Evolutionary conservation across 1,140 invertebrate genomes (phyloP), one percentile per base, ranked within the genome.

Genomic region (Thaumetopoea pityocampa): DNA sequence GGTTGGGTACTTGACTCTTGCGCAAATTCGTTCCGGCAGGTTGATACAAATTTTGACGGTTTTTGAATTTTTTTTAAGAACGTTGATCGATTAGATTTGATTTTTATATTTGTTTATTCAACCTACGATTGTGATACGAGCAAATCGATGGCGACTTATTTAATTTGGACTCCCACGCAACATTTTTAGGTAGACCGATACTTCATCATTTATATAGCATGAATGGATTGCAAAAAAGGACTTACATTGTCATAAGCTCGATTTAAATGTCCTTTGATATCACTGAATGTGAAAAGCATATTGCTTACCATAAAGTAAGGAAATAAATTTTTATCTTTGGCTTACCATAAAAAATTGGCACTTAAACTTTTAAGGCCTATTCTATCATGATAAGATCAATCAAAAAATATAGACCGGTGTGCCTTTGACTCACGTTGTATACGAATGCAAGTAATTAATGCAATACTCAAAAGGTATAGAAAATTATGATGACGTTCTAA

Each of bases 61-160:
- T 40, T 2, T 3, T 27, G 43, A 64, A 64, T 55, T 42, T 61
- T 64, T 76, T 79, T 66, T 65, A 48, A 42, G 61, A 60, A 65
- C 51, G 30, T 54, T 81, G 77, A 81, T 78, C 69, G 77, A 81
- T 81, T 67, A 54, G 73, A 62, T 63, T 8, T 50, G 56, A 71
- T 70, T 56, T 73, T 80, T 81, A 55, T 76, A 43, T 67, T 76
- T 76, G 66, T 67, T 71, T 68, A 70, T 38, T 65, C 52, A 52
- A 62, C 46, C 57, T 48, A 41, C 2, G 11, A 18, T 11, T 51
- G 43, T 37, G 28, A 60, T 45, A 57, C 59, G 51, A 58, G 50
- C 24, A 45, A 61, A 32, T 54, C 52, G 30, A n/a, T 33, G 20
- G 15, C 4, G 12, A 14, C 38, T 37, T 37, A 42, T 47, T 47